phyloP scores from a whole-genome alignment of 2,888 invertebrate genomes.

The Rhabditoides inermis region DNA sequence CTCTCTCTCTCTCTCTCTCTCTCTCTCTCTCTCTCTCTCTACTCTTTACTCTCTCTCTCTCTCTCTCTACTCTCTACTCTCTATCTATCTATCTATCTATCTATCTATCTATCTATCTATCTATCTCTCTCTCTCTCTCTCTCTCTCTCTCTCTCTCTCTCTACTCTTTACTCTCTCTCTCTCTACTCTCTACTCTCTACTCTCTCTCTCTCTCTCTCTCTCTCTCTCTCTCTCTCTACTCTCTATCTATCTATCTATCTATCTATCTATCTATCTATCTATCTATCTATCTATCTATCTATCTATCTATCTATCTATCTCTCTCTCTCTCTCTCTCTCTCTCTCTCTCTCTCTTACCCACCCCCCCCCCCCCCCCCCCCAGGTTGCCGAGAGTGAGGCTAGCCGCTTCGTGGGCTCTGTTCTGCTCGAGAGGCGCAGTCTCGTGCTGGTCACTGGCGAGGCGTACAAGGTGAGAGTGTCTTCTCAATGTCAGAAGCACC shows the following conservation, averaged over 20 bases:
- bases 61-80: constrained; percentile 69
- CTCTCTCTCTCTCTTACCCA: no score
- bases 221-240: constrained; percentile 70
- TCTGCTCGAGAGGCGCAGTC: constrained; percentile 76
- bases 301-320: constrained; percentile 46
- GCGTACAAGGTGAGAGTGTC: constrained; percentile 69
- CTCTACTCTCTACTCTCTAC: constrained; percentile 66
- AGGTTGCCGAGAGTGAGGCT: constrained; percentile 5
- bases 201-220: constrained; percentile 60
- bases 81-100: constrained; percentile 62
- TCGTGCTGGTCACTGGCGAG: constrained; percentile 73
- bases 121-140: constrained; percentile 66
- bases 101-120: constrained; percentile 48
- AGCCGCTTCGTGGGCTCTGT: constrained; percentile 54
- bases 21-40: constrained; percentile 63
- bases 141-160: constrained; percentile 62
- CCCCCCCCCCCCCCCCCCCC: no score
- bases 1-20: no score
- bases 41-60: constrained; percentile 67
- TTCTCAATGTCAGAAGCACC: no score
- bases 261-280: constrained; percentile 40
- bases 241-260: constrained; percentile 63
- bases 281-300: constrained; percentile 66
- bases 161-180: constrained; percentile 48
- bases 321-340: constrained; percentile 59